phyloP scores from a whole-genome alignment of 2,797 vertebrate species.

The Heteromormyrus szaboi region DNA sequence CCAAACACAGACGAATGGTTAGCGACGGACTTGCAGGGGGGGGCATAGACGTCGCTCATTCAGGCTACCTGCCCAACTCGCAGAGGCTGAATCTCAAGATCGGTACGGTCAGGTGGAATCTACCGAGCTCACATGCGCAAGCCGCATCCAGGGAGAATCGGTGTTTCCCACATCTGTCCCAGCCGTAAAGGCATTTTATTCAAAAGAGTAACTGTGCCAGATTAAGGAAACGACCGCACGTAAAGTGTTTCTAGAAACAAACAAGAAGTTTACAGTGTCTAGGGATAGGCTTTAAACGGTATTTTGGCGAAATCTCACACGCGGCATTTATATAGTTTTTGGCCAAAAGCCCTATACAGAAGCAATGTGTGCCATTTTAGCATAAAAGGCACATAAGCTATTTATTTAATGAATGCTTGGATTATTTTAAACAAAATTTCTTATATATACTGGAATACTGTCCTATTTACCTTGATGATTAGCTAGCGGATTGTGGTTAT shows the following conservation, averaged over 20 bases:
- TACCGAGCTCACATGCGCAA: background rate
- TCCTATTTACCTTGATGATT: background rate
- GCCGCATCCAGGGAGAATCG: background rate
- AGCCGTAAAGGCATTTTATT: background rate
- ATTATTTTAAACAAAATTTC: background rate
- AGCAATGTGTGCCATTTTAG: background rate
- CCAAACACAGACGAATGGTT: constrained; percentile 8
- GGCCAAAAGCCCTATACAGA: background rate
- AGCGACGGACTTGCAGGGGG: background rate
- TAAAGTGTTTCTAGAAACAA: constrained; percentile 8
- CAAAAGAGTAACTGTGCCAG: background rate
- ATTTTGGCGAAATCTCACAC: background rate
- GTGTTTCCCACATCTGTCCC: background rate
- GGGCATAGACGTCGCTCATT: background rate
- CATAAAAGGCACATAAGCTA: background rate
- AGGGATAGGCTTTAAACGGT: background rate
- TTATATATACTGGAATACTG: background rate
- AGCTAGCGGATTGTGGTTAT: background rate
- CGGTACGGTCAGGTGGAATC: constrained; percentile 8
- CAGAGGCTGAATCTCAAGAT: background rate
- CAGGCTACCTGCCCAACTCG: background rate
- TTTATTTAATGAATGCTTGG: background rate
- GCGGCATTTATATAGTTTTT: background rate
- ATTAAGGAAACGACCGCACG: background rate
- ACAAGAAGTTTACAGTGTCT: background rate